Evolutionary conservation across 1,140 invertebrate species (phyloP), one percentile per base, ranked within the genome.

Genomic region (Tetramorium simillimum): DNA sequence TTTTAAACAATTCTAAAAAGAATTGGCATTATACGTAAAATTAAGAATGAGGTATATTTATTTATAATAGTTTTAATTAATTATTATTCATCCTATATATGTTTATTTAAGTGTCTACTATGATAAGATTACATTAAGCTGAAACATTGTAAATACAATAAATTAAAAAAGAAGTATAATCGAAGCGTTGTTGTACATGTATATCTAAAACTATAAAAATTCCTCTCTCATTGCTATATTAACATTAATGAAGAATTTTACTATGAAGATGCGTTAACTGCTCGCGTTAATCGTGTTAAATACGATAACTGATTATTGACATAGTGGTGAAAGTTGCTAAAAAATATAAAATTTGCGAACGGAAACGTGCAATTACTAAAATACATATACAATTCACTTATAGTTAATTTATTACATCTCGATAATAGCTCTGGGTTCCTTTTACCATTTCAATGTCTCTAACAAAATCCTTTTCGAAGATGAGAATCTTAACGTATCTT

Each of bases 101-200:
- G 40, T 60, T 73, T 56, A 70, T 56, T 43, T 72, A 16, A 82
- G 21, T n/a, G 46, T 37, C 4, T 60, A 3, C 0, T 75, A 70
- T 40, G 3, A 77, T 37, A 81, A 40, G 5, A 56, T 70, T 28
- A 77, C 16, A 24, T 4, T 43, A 62, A 75, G 7, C 24, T 60
- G 12, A 53, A 28, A 37, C 12, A 60, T 49, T 82, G 69, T 84
- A 84, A 75, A 84, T 84, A 84, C 46, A 21, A 60, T 46, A 73
- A 46, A 78, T 24, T 49, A 12, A 49, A 28, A 28, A 78, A 63
- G 12, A 56, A 21, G 21, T 28, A 69, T 21, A 37, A 67, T 21
- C 6, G 12, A 28, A 73, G 0, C 12, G 24, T 65, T 51, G 33
- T 51, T 28, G 2, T 14, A 65, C n/a, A 3, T 16, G 37, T 40